Evolutionary conservation across 2,797 vertebrate species (phyloP).

Genomic region (Anniella stebbinsi): DNA sequence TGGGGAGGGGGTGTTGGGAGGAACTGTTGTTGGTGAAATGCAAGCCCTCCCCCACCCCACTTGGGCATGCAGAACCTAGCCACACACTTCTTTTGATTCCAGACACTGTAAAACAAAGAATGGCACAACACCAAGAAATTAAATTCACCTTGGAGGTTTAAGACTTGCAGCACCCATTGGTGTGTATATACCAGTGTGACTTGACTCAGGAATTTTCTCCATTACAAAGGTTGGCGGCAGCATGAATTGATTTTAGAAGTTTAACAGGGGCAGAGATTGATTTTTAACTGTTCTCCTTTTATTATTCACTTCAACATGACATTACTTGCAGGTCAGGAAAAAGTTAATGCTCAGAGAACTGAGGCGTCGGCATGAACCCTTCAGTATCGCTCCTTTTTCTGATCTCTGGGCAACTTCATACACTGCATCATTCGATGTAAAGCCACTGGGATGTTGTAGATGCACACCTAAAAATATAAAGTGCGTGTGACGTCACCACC

Average conservation of each 20-base stretch:
- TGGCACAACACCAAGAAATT: neutral
- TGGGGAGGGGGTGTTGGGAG: too few relatives aligned
- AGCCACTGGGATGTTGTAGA: neutral
- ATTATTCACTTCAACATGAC: neutral
- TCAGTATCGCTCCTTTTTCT: conserved; percentile 37
- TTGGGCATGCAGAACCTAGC: neutral
- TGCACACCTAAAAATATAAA: neutral
- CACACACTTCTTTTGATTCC: neutral
- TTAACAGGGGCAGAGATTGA: conserved; percentile 32
- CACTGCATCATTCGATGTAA: neutral
- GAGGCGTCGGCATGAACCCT: conserved; percentile 5
- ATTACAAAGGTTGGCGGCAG: conserved; percentile 12
- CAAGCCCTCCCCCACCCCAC: neutral
- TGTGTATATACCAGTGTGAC: neutral
- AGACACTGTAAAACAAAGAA: neutral
- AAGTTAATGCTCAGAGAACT: neutral
- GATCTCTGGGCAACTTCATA: neutral
- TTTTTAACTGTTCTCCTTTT: neutral
- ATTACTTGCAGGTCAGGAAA: neutral
- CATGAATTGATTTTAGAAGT: conserved; percentile 6
- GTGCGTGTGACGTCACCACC: too few relatives aligned
- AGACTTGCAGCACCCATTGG: neutral
- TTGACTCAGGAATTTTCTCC: conserved; percentile 2
- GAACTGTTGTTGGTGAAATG: neutral
- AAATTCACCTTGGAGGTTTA: neutral